phyloP scores from a whole-genome alignment of 2,797 vertebrate genomes.

The Uromys caudimaculatus region DNA sequence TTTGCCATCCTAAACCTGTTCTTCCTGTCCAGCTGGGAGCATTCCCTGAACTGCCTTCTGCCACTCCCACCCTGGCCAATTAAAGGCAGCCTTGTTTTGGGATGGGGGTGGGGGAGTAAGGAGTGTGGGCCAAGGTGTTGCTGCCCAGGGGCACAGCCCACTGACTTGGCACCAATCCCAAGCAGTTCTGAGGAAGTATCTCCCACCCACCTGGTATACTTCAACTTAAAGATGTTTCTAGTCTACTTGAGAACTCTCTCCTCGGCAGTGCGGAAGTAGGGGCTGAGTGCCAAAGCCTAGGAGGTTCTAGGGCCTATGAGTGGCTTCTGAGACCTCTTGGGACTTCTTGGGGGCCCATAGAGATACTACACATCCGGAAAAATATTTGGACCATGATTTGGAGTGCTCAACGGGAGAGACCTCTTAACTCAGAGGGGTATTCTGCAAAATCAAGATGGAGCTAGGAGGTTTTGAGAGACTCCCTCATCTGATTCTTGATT shows the following conservation, averaged over 20 bases:
- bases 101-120: not conserved
- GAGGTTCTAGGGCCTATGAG: slow-evolving; percentile 54
- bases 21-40: slow-evolving; percentile 81
- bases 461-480: not conserved
- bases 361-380: not conserved
- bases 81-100: slow-evolving; percentile 79
- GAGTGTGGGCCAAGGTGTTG: slow-evolving; percentile 2
- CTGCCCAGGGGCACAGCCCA: slow-evolving; percentile 49
- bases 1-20: slow-evolving; percentile 80
- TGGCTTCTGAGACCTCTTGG: slow-evolving; percentile 2
- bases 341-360: not conserved
- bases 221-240: slow-evolving; percentile 55
- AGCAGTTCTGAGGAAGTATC: slow-evolving; percentile 22
- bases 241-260: slow-evolving; percentile 41
- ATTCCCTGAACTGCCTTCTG: slow-evolving; percentile 85
- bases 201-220: slow-evolving; percentile 19
- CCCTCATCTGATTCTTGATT: not conserved
- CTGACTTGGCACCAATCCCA: slow-evolving; percentile 63
- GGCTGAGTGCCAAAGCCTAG: not conserved
- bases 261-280: slow-evolving; percentile 9
- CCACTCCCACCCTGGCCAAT: slow-evolving; percentile 87
- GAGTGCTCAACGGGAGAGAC: not conserved
- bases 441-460: slow-evolving; percentile 26
- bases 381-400: not conserved
- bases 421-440: not conserved